Conservation (phyloP, 2,797 vertebrate species). For the Chromis chromis region DNA sequence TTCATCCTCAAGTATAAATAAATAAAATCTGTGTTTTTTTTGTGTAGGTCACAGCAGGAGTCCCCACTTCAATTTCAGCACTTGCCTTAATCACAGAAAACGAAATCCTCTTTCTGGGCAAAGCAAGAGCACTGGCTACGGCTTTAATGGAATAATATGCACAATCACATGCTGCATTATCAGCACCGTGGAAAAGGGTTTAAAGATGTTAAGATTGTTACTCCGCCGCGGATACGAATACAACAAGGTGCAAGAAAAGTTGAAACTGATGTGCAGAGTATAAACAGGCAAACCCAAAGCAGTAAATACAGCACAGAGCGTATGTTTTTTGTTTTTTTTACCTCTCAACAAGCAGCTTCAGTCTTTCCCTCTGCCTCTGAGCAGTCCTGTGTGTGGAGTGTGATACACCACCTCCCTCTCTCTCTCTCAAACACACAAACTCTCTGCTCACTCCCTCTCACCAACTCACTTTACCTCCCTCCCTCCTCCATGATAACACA, state of each 20-base stretch:
- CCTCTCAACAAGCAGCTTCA: conserved; percentile 77
- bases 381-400: conserved; percentile 66
- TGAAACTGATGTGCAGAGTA: conserved; percentile 2
- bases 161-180: conserved; percentile 60
- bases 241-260: conserved; percentile 11
- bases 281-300: conserved; percentile 8
- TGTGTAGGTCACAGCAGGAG: conserved; percentile 67
- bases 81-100: conserved; percentile 61
- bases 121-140: conserved; percentile 29
- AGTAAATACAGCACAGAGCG: conserved; percentile 40
- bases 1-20: conserved; percentile 57
- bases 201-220: conserved; percentile 3
- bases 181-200: conserved; percentile 34
- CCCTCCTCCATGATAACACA: conserved; percentile 45
- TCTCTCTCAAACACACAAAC: conserved; percentile 47
- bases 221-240: conserved; percentile 12
- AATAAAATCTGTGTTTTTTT: conserved; percentile 57
- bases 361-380: conserved; percentile 72
- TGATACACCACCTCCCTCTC: conserved; percentile 55
- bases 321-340: conserved; percentile 59
- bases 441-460: conserved; percentile 57
- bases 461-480: conserved; percentile 53
- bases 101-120: conserved; percentile 63
- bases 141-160: conserved; percentile 59
- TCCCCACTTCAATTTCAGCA: conserved; percentile 48